phyloP scores from a whole-genome alignment of 2,113 vertebrate genomes.

The Oostethus manadensis region DNA sequence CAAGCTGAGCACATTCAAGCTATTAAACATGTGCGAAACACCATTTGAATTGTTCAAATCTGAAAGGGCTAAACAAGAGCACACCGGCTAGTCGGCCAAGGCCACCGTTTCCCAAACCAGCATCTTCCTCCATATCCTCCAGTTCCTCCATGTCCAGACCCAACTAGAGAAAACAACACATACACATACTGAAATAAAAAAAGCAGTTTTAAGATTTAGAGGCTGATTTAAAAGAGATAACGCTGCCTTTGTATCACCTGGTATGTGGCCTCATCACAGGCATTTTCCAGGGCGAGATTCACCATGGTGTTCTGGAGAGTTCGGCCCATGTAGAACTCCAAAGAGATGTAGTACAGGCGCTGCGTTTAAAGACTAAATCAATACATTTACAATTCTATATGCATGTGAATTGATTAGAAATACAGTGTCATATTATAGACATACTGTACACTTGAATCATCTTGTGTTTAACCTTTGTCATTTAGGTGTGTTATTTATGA shows the following conservation, averaged over 20 bases:
- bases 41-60: neutral
- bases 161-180: constrained; percentile 61
- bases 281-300: constrained; percentile 74
- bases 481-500: constrained; percentile 43
- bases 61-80: constrained; percentile 5
- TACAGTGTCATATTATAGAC: neutral
- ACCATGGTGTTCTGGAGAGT: constrained; percentile 78
- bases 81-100: constrained; percentile 85
- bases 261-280: constrained; percentile 74
- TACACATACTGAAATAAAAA: constrained; percentile 1
- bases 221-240: neutral
- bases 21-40: neutral
- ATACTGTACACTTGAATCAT: constrained; percentile 23
- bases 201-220: neutral
- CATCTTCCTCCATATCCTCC: constrained; percentile 88
- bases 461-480: constrained; percentile 63
- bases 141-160: constrained; percentile 90
- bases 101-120: constrained; percentile 86
- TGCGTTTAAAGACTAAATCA: constrained; percentile 19
- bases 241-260: constrained; percentile 57
- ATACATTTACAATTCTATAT: neutral
- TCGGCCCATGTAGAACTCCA: constrained; percentile 77
- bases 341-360: constrained; percentile 75
- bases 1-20: neutral
- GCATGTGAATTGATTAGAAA: neutral